Evolutionary conservation across 1,140 invertebrate genomes (phyloP).

Genomic region (Meloidogyne exigua): DNA sequence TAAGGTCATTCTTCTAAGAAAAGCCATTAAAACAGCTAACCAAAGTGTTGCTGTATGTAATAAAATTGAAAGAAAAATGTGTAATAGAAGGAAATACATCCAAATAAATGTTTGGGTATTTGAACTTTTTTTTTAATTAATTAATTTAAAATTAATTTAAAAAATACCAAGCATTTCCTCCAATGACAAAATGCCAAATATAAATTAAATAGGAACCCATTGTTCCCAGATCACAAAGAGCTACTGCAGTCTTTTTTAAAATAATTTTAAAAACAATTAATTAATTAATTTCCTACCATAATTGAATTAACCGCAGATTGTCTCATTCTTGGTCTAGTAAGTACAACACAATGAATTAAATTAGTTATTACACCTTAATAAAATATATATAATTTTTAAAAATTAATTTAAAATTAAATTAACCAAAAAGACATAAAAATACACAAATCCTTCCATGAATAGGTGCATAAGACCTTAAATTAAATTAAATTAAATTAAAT

Average conservation of each 20-base stretch:
- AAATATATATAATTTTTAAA: neutral
- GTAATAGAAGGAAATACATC: slow-evolving; percentile 55
- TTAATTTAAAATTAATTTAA: neutral
- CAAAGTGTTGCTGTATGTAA: slow-evolving; percentile 60
- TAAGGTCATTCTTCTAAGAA: slow-evolving; percentile 58
- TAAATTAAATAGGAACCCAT: slow-evolving; percentile 59
- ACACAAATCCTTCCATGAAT: slow-evolving; percentile 48
- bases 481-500: neutral
- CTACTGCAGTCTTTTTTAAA: slow-evolving; percentile 46
- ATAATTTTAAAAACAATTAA: neutral
- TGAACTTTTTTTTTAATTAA: slow-evolving; percentile 13
- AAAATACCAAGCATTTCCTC: neutral
- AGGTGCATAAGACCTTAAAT: slow-evolving; percentile 43
- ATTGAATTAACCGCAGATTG: slow-evolving; percentile 54
- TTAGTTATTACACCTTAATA: slow-evolving; percentile 51
- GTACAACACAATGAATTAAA: slow-evolving; percentile 56
- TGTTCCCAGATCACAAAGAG: slow-evolving; percentile 60
- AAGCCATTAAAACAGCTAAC: slow-evolving; percentile 60
- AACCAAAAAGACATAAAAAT: slow-evolving; percentile 53
- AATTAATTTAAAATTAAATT: too few relatives aligned
- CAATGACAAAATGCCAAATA: slow-evolving; percentile 56
- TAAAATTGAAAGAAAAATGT: slow-evolving; percentile 56
- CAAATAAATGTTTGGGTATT: slow-evolving; percentile 49
- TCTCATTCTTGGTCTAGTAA: slow-evolving; percentile 52
- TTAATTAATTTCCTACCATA: slow-evolving; percentile 22